Percentiles rank a stretch among this genome's conserved stretches.
Conservation (phyloP, 2,888 invertebrate genomes). For the Plemyria rubiginata region DNA sequence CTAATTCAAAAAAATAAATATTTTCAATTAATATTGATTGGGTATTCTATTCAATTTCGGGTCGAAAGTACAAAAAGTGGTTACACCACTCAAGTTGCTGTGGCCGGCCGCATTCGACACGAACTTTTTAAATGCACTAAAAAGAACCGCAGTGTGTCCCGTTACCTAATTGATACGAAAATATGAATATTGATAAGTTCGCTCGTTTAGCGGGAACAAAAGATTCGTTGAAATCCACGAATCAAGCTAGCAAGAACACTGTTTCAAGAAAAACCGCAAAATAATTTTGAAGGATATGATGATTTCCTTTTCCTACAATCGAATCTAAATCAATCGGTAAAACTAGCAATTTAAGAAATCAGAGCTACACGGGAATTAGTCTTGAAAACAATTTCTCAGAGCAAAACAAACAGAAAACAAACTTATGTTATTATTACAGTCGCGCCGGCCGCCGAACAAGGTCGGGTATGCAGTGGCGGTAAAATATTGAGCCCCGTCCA, state of each 20-base stretch:
- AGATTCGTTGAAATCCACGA: conserved; percentile 13
- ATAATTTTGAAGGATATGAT: no score
- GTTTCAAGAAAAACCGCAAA: not conserved
- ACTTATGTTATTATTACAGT: conserved; percentile 53
- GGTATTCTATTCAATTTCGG: conserved; percentile 24
- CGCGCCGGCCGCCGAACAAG: conserved; percentile 58
- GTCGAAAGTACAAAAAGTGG: conserved; percentile 22
- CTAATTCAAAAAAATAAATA: conserved; percentile 17
- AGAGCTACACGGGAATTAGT: conserved; percentile 37
- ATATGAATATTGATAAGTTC: conserved; percentile 52
- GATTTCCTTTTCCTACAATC: no score
- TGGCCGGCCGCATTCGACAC: conserved; percentile 18
- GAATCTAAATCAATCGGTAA: not conserved
- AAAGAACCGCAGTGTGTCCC: conserved; percentile 17
- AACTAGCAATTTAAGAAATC: conserved; percentile 9
- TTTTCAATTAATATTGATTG: conserved; percentile 23
- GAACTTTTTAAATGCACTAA: conserved; percentile 22
- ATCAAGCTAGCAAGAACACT: not conserved
- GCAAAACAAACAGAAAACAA: conserved; percentile 52
- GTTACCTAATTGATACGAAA: conserved; percentile 48
- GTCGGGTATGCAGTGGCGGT: conserved; percentile 42
- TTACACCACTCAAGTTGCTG: conserved; percentile 24
- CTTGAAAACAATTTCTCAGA: conserved; percentile 53
- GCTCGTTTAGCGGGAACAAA: conserved; percentile 40
- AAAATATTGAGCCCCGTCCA: conserved; percentile 40